These are phyloP conservation scores for Piezodorus guildinii DNA, from an alignment of 1,140 invertebrate genomes.

Conservation along the genomic window DNA sequence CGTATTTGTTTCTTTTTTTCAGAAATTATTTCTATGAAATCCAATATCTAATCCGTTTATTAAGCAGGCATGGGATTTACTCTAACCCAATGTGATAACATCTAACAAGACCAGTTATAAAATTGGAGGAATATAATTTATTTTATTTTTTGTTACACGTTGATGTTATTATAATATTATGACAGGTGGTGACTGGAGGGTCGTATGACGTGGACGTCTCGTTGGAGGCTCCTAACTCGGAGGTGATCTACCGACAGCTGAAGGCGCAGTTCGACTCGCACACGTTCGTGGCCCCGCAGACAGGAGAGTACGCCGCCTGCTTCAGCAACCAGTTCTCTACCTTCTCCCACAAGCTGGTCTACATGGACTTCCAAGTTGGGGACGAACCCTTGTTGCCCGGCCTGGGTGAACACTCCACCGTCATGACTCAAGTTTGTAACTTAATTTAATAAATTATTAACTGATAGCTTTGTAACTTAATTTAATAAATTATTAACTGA, in stretches of 20 bases:
- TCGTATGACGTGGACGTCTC: constrained; percentile 97
- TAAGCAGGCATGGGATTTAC: too few species aligned
- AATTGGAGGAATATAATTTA: too few species aligned
- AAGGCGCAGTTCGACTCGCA: constrained; percentile 92
- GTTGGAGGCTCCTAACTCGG: constrained; percentile 75
- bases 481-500: too few species aligned
- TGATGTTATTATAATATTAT: too few species aligned
- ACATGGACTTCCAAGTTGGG: constrained; percentile 96
- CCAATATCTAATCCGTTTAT: too few species aligned
- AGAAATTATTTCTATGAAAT: too few species aligned
- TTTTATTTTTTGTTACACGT: too few species aligned
- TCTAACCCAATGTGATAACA: too few species aligned
- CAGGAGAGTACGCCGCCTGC: constrained; percentile 77
- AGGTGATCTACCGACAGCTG: constrained; percentile 82
- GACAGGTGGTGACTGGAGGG: constrained; percentile 95
- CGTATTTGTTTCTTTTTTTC: too few species aligned
- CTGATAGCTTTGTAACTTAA: too few species aligned
- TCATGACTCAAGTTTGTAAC: constrained; percentile 77
- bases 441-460: neutral
- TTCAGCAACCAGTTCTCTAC: constrained; percentile 99
- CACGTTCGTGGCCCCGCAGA: constrained; percentile 62
- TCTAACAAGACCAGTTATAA: too few species aligned
- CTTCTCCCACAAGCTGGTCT: constrained; percentile 98
- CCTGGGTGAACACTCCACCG: constrained; percentile 78
- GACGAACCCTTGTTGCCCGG: constrained; percentile 78